These are phyloP conservation scores for Carcina quercana DNA, from an alignment of 2,888 invertebrate species.

Conservation along the genomic window DNA sequence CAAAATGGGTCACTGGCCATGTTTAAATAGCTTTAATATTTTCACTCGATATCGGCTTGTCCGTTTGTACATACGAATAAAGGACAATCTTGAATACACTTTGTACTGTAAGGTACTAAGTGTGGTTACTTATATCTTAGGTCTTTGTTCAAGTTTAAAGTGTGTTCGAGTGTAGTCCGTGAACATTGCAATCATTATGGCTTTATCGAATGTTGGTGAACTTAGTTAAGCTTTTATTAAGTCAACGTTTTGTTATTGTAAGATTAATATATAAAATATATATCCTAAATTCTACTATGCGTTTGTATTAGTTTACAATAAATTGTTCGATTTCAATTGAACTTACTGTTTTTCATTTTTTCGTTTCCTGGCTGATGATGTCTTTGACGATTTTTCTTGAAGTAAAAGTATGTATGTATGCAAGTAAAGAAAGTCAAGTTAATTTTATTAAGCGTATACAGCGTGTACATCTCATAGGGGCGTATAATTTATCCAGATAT, in stretches of 20 bases:
- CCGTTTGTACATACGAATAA: slow-evolving; percentile 41
- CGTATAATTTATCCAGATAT: too few relatives aligned
- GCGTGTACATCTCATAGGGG: too few relatives aligned
- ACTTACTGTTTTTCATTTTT: too few relatives aligned
- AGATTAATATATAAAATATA: slow-evolving; percentile 65
- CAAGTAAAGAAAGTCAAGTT: too few relatives aligned
- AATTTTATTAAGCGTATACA: too few relatives aligned
- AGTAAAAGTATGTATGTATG: too few relatives aligned
- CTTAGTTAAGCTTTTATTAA: slow-evolving; percentile 63
- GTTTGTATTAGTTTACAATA: slow-evolving; percentile 72
- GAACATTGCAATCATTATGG: slow-evolving; percentile 51
- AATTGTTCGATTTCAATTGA: slow-evolving; percentile 61
- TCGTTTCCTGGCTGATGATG: too few relatives aligned
- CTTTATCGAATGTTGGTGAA: slow-evolving; percentile 64
- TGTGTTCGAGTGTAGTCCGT: slow-evolving; percentile 6
- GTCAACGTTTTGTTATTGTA: slow-evolving; percentile 67
- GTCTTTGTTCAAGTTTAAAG: neutral
- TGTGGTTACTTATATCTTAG: neutral
- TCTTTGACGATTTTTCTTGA: too few relatives aligned
- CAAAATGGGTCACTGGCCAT: slow-evolving; percentile 60
- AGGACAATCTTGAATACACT: too few relatives aligned
- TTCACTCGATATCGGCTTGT: slow-evolving; percentile 35
- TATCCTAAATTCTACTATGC: slow-evolving; percentile 72
- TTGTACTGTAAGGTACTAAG: too few relatives aligned
- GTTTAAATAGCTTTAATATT: slow-evolving; percentile 66